These are phyloP conservation scores for Muntiacus reevesi DNA, from an alignment of 2,113 vertebrate genomes.

Conservation along the genomic window DNA sequence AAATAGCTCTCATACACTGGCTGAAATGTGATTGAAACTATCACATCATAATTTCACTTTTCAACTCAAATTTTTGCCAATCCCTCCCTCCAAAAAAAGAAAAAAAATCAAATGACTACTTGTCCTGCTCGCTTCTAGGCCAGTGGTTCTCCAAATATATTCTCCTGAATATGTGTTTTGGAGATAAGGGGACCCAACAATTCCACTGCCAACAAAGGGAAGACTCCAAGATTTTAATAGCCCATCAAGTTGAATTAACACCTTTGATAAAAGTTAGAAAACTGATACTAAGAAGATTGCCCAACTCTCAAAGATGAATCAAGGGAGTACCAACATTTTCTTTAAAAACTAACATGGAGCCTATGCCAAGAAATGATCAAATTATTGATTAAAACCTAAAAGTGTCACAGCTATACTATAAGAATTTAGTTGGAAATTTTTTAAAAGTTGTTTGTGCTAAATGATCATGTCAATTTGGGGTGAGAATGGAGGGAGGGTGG, in stretches of 20 bases:
- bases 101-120: not conserved
- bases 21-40: not conserved
- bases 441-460: not conserved
- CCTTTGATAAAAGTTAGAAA: not conserved
- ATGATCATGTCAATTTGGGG: not conserved
- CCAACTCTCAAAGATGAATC: not conserved
- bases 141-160: not conserved
- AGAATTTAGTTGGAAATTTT: not conserved
- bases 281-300: not conserved
- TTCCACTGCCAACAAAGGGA: not conserved
- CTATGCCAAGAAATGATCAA: not conserved
- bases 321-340: not conserved
- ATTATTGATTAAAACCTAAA: not conserved
- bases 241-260: not conserved
- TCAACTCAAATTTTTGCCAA: not conserved
- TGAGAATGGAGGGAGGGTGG: not conserved
- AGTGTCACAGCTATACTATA: not conserved
- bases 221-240: not conserved
- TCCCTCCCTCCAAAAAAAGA: not conserved
- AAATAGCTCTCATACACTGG: not conserved
- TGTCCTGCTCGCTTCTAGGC: not conserved
- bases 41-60: not conserved
- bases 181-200: not conserved
- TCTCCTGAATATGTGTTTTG: not conserved
- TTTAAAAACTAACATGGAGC: not conserved